A percentile compares a stretch with the other conserved stretches of the same genome.
These are phyloP conservation scores for Antheraea assamensis DNA, from an alignment of 2,888 invertebrate species.

Conservation along the genomic window DNA sequence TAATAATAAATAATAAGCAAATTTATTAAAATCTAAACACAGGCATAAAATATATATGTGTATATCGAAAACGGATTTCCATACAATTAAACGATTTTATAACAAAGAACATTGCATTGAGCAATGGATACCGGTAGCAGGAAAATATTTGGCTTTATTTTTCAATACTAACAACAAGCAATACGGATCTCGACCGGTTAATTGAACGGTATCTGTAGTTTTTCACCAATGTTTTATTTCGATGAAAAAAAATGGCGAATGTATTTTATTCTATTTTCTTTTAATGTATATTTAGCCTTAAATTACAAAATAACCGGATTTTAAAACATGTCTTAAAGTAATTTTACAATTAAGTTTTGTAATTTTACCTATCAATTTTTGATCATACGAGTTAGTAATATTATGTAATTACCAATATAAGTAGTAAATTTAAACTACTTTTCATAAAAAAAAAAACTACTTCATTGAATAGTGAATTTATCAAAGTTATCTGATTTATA, in stretches of 20 bases:
- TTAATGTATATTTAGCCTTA: not conserved
- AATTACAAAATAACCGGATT: not conserved
- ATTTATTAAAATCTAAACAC: constrained; percentile 32
- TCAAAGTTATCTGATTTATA: too few relatives aligned
- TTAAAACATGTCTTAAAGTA: too few relatives aligned
- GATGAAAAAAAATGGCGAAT: not conserved
- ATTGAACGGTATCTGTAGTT: constrained; percentile 40
- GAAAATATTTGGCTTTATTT: constrained; percentile 58
- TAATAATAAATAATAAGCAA: constrained; percentile 37
- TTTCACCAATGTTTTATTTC: constrained; percentile 34
- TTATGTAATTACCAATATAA: too few relatives aligned
- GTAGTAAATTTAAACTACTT: too few relatives aligned
- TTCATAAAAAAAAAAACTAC: too few relatives aligned
- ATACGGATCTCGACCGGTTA: constrained; percentile 34
- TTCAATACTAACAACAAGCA: constrained; percentile 27
- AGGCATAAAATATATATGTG: constrained; percentile 52
- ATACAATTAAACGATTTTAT: constrained; percentile 57
- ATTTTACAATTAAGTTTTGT: too few relatives aligned
- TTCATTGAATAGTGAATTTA: too few relatives aligned
- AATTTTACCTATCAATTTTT: too few relatives aligned
- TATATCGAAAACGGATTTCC: constrained; percentile 52
- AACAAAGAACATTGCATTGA: constrained; percentile 52
- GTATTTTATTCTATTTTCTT: constrained; percentile 23
- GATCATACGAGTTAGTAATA: too few relatives aligned
- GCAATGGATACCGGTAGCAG: constrained; percentile 45